Evolutionary conservation across 2,797 vertebrate species (phyloP).

Genomic region (Ambastaia sidthimunki): DNA sequence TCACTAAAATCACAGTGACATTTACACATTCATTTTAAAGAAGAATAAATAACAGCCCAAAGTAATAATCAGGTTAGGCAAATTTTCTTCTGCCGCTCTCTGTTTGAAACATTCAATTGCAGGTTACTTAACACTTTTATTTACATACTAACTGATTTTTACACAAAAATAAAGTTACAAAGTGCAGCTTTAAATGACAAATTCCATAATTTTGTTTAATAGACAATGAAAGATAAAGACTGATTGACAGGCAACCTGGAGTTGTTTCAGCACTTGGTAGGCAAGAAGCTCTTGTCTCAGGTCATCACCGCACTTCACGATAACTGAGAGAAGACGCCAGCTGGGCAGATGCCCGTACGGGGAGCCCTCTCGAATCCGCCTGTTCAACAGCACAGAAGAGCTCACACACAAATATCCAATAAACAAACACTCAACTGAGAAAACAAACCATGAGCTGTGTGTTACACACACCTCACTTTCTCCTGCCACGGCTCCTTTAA

Average conservation of each 20-base stretch:
- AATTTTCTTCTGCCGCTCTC: no score
- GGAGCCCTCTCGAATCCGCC: conserved; percentile 91
- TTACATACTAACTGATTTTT: no score
- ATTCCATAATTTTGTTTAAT: background rate
- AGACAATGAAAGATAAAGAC: background rate
- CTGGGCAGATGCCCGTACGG: conserved; percentile 92
- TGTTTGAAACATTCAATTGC: no score
- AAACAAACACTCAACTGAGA: background rate
- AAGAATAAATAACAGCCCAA: no score
- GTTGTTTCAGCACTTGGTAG: conserved; percentile 92
- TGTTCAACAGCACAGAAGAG: conserved; percentile 61
- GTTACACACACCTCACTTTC: conserved; percentile 86
- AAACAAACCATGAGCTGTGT: no score
- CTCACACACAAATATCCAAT: background rate
- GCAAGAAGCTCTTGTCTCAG: conserved; percentile 94
- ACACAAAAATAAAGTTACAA: no score
- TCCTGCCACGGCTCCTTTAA: conserved; percentile 98
- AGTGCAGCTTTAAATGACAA: no score
- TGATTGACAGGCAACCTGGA: conserved; percentile 79
- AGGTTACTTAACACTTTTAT: no score
- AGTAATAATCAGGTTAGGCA: no score
- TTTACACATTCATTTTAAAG: no score
- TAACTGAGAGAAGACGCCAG: conserved; percentile 94
- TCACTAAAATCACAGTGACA: no score
- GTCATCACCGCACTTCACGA: conserved; percentile 96